A percentile compares a stretch with the other conserved stretches of the same genome.
Evolutionary conservation across 2,888 invertebrate species (phyloP).

Genomic region (Opisthograptis luteolata): DNA sequence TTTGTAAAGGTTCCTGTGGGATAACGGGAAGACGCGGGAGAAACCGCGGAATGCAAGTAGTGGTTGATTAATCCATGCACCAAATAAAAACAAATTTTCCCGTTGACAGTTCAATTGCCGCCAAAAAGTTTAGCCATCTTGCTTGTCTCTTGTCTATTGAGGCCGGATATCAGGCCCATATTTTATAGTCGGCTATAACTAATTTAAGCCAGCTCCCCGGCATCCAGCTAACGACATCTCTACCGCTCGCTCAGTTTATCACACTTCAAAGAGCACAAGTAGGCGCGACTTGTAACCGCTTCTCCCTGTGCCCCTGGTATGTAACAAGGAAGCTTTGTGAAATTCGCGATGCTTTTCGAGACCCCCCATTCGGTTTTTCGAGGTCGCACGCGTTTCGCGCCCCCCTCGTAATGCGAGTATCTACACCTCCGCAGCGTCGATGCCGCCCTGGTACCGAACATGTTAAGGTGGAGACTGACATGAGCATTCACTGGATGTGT

Average conservation of each 20-base stretch:
- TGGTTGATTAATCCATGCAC: too few relatives aligned
- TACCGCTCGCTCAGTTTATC: constrained; percentile 67
- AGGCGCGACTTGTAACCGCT: constrained; percentile 70
- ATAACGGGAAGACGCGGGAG: too few relatives aligned
- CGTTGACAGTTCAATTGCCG: too few relatives aligned
- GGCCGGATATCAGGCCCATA: too few relatives aligned
- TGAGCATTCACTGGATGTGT: too few relatives aligned
- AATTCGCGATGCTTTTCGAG: constrained; percentile 77
- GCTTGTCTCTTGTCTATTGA: too few relatives aligned
- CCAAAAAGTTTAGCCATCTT: too few relatives aligned
- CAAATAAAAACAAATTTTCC: too few relatives aligned
- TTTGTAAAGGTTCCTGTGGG: too few relatives aligned
- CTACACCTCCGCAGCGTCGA: constrained; percentile 45
- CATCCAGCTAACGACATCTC: constrained; percentile 1
- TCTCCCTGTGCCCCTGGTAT: constrained; percentile 63
- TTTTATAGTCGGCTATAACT: too few relatives aligned
- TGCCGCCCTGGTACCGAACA: constrained; percentile 48
- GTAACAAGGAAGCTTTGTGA: constrained; percentile 81
- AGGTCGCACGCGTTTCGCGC: constrained; percentile 65
- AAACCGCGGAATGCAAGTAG: too few relatives aligned
- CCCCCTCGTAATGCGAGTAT: constrained; percentile 61
- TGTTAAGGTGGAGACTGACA: too few relatives aligned
- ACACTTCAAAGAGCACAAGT: constrained; percentile 78
- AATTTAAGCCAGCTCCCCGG: neutral
- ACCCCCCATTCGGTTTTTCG: constrained; percentile 78